These are phyloP conservation scores for Antigone vipio DNA, from an alignment of 2,113 vertebrate species.

Conservation along the genomic window DNA sequence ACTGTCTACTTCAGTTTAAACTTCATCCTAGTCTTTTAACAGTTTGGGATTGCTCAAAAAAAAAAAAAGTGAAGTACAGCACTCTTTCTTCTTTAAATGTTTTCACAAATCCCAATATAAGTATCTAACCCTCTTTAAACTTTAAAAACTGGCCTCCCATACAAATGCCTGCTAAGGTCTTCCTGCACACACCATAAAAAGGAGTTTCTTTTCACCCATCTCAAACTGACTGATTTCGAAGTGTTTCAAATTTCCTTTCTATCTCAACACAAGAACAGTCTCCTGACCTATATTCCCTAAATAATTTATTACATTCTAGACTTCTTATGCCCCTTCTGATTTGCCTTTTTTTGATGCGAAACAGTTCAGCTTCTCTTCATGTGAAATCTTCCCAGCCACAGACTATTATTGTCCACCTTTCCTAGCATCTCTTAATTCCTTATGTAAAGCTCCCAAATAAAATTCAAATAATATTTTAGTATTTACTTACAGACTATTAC, in stretches of 20 bases:
- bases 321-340: background rate
- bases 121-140: background rate
- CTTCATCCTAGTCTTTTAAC: background rate
- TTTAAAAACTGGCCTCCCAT: background rate
- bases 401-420: background rate
- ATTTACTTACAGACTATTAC: background rate
- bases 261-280: background rate
- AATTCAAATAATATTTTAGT: background rate
- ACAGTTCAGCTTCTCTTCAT: background rate
- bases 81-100: background rate
- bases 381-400: background rate
- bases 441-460: background rate
- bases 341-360: background rate
- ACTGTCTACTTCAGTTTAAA: background rate
- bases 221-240: background rate
- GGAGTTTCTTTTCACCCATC: background rate
- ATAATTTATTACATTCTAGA: constrained; percentile 27
- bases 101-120: background rate
- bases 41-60: background rate
- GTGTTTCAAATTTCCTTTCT: background rate
- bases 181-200: background rate
- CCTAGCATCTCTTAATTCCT: background rate
- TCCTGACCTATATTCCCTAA: background rate
- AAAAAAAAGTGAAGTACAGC: background rate
- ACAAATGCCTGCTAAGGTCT: background rate